phyloP scores from a whole-genome alignment of 2,113 vertebrate genomes.

The Heptranchias perlo region DNA sequence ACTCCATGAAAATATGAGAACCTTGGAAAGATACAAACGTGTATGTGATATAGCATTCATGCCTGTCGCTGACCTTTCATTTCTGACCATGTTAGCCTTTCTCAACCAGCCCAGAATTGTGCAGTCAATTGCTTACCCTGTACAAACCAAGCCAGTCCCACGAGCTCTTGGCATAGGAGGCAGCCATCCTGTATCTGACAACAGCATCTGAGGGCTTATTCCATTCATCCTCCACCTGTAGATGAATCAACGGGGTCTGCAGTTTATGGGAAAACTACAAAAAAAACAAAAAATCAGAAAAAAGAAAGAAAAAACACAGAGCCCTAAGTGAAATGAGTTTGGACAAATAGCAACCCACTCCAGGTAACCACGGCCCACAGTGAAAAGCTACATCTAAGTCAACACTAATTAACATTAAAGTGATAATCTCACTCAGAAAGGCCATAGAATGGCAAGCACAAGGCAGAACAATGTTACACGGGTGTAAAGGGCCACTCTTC shows the following conservation, averaged over 20 bases:
- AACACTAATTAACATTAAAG: not conserved
- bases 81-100: not conserved
- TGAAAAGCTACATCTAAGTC: not conserved
- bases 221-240: conserved; percentile 84
- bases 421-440: not conserved
- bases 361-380: not conserved
- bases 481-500: not conserved
- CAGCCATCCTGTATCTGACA: conserved; percentile 70
- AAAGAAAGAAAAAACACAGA: not conserved
- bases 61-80: not conserved
- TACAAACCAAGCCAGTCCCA: conserved; percentile 99
- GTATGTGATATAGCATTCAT: too few relatives aligned
- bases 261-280: conserved; percentile 80
- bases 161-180: conserved; percentile 78
- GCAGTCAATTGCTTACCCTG: conserved; percentile 60
- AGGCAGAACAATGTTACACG: not conserved
- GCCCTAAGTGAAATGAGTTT: not conserved
- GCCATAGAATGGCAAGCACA: not conserved
- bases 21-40: not conserved
- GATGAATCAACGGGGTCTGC: conserved; percentile 68
- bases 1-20: not conserved
- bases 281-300: not conserved
- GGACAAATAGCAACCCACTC: not conserved
- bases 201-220: conserved; percentile 73
- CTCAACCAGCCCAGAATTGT: not conserved